These are phyloP conservation scores for Hemaris fuciformis DNA, from an alignment of 2,888 invertebrate species.

Conservation along the genomic window DNA sequence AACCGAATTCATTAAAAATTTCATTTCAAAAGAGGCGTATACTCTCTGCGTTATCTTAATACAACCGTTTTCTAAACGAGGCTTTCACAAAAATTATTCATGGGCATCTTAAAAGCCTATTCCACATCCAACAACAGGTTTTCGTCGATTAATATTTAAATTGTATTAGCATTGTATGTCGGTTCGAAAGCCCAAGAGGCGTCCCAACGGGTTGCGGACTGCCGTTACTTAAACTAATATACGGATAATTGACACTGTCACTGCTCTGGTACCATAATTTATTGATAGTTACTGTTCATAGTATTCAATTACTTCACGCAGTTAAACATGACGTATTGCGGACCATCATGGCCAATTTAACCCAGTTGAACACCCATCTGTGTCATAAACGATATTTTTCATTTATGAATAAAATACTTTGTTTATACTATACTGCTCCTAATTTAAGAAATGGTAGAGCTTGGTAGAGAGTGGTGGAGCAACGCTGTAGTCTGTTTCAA, in stretches of 20 bases:
- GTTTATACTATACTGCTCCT: no score
- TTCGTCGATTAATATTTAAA: conserved; percentile 27
- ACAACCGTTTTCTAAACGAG: neutral
- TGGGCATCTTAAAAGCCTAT: conserved; percentile 12
- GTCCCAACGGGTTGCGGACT: conserved; percentile 20
- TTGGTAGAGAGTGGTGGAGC: no score
- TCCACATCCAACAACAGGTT: conserved; percentile 31
- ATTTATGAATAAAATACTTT: neutral
- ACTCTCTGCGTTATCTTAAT: neutral
- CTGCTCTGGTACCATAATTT: conserved; percentile 28
- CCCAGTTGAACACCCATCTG: conserved; percentile 13
- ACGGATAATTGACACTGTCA: conserved; percentile 25
- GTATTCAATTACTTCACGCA: conserved; percentile 22
- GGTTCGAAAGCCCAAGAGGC: neutral
- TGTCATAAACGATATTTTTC: conserved; percentile 16
- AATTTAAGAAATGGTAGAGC: no score
- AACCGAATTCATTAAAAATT: neutral
- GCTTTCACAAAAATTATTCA: neutral
- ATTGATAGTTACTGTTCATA: conserved; percentile 25
- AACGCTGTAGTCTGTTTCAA: no score
- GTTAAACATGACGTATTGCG: conserved; percentile 21
- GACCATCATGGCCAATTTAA: conserved; percentile 29
- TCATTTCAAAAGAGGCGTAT: neutral
- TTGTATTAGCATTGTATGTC: conserved; percentile 20
- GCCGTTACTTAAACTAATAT: conserved; percentile 28